These are phyloP conservation scores for Melanchra persicariae DNA, from an alignment of 2,888 invertebrate genomes.

Conservation along the genomic window DNA sequence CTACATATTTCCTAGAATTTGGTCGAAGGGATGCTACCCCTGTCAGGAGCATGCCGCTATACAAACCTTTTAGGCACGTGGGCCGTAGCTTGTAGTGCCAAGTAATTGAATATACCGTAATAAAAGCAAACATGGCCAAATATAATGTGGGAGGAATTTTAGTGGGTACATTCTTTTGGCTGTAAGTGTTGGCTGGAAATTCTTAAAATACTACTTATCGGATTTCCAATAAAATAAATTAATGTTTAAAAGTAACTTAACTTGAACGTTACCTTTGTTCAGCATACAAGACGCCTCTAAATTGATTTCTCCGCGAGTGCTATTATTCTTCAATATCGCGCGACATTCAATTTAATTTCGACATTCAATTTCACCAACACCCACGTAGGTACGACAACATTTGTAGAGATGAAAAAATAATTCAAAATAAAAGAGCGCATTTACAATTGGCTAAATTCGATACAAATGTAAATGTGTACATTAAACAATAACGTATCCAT, in stretches of 20 bases:
- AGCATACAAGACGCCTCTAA: not conserved
- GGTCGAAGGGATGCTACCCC: slow-evolving; percentile 38
- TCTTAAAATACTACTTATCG: not conserved
- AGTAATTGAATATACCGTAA: slow-evolving; percentile 46
- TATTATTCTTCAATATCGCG: slow-evolving; percentile 40
- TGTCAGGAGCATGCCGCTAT: slow-evolving; percentile 51
- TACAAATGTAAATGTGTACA: slow-evolving; percentile 47
- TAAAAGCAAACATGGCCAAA: slow-evolving; percentile 32
- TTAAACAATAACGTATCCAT: slow-evolving; percentile 46
- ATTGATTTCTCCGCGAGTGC: slow-evolving; percentile 9
- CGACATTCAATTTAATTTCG: slow-evolving; percentile 12
- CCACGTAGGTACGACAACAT: slow-evolving; percentile 7
- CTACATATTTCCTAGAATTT: slow-evolving; percentile 49
- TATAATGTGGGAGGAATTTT: slow-evolving; percentile 18
- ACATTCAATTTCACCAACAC: slow-evolving; percentile 27
- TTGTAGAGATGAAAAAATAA: not conserved
- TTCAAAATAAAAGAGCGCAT: slow-evolving; percentile 26
- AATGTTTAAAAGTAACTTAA: not conserved
- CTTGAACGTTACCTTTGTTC: not conserved
- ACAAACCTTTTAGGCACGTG: slow-evolving; percentile 20
- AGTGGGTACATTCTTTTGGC: not conserved
- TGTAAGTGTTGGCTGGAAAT: not conserved
- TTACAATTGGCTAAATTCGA: slow-evolving; percentile 31
- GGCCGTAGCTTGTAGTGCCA: not conserved
- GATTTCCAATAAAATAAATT: slow-evolving; percentile 4